These are phyloP conservation scores for Lithophane leautieri DNA, from an alignment of 2,888 invertebrate genomes.

Conservation along the genomic window DNA sequence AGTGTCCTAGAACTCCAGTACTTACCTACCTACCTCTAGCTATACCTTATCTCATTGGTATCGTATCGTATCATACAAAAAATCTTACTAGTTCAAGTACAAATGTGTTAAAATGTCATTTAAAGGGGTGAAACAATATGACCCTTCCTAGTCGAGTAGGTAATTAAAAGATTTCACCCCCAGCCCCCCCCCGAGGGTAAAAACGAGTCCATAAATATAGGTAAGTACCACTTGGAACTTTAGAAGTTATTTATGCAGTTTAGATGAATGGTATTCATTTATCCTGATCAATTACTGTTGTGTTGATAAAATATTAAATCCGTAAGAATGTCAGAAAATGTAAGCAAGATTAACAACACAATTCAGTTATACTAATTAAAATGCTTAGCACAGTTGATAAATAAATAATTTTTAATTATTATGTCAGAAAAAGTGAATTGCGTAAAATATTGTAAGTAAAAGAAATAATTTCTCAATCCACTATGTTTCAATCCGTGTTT, in stretches of 20 bases:
- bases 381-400: neutral
- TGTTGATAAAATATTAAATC: neutral
- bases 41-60: slow-evolving; percentile 3
- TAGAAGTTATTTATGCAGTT: neutral
- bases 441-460: slow-evolving; percentile 25
- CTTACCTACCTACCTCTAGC: neutral
- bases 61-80: slow-evolving; percentile 1
- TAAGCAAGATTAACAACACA: neutral
- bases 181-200: neutral
- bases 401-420: neutral
- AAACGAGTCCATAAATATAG: slow-evolving; percentile 7
- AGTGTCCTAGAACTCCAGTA: slow-evolving; percentile 1
- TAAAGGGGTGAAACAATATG: neutral
- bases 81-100: slow-evolving; percentile 27
- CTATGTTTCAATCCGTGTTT: slow-evolving; percentile 57
- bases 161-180: neutral
- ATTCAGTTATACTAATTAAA: neutral
- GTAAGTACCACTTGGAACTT: neutral
- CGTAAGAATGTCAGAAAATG: neutral
- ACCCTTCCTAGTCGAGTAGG: neutral
- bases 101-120: neutral
- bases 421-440: slow-evolving; percentile 12
- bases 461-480: slow-evolving; percentile 59
- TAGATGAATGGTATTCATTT: neutral
- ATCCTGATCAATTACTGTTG: neutral